Evolutionary conservation across 2,113 vertebrate genomes (phyloP).

Genomic region (Eulacestoma nigropectus): DNA sequence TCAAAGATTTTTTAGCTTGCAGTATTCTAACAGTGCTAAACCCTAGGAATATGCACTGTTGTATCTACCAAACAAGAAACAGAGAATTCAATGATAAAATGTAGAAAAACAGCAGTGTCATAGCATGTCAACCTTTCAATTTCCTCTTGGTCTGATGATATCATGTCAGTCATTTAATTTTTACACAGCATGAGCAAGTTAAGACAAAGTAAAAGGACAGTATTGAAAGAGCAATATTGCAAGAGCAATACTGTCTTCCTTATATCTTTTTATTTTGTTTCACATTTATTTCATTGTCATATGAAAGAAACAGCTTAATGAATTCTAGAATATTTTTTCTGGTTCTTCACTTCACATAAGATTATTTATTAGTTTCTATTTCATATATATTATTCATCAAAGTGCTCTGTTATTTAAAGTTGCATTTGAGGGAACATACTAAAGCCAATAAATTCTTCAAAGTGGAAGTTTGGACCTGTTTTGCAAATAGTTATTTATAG

Average conservation of each 20-base stretch:
- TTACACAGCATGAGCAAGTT: background rate
- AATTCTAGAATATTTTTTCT: constrained; percentile 29
- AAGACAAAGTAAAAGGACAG: background rate
- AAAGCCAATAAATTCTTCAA: constrained; percentile 29
- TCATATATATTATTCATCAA: constrained; percentile 65
- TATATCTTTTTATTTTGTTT: background rate
- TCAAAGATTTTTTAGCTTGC: background rate
- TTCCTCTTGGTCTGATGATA: background rate
- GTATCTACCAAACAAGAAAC: background rate
- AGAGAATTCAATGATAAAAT: background rate
- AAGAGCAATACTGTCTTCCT: background rate
- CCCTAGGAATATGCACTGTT: background rate
- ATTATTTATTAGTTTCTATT: constrained; percentile 59
- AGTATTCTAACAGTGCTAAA: background rate
- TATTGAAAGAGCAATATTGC: background rate
- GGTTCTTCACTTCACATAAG: background rate
- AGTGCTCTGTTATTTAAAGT: constrained; percentile 52
- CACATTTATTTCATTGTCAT: constrained; percentile 6
- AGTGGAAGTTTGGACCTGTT: background rate
- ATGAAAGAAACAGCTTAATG: constrained; percentile 1
- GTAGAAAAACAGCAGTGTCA: background rate
- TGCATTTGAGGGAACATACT: background rate
- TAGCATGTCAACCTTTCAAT: background rate
- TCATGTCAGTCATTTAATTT: background rate
- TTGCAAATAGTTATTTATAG: background rate